A percentile compares a stretch with the other conserved stretches of the same genome.
phyloP scores from a whole-genome alignment of 1,140 invertebrate genomes.

The Drosophila setifemur region DNA sequence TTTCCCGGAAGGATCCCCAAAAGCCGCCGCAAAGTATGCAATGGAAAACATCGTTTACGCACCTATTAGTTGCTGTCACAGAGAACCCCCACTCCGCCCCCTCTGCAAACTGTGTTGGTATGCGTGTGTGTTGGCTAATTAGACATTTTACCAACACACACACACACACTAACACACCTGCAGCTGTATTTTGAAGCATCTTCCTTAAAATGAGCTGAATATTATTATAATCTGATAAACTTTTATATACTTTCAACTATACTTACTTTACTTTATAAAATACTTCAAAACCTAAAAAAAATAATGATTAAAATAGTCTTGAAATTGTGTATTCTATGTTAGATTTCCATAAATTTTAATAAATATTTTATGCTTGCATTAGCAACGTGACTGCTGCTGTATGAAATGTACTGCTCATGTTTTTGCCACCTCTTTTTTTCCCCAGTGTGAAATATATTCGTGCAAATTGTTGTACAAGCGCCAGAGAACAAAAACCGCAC shows the following conservation, averaged over 20 bases:
- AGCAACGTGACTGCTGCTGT: no score
- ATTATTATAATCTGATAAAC: no score
- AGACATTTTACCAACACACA: constrained; percentile 34
- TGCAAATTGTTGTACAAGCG: constrained; percentile 30
- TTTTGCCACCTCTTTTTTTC: neutral
- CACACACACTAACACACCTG: constrained; percentile 2
- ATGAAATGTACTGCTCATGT: neutral
- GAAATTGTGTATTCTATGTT: no score
- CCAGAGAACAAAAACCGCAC: constrained; percentile 24
- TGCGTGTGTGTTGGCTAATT: constrained; percentile 37
- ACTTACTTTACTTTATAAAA: no score
- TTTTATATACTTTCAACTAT: no score
- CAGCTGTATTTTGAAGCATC: no score
- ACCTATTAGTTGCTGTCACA: constrained; percentile 11
- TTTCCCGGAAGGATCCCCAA: neutral
- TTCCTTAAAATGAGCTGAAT: no score
- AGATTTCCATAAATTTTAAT: no score
- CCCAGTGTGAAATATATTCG: constrained; percentile 35
- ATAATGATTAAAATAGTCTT: no score
- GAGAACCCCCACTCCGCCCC: neutral
- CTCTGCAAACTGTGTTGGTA: no score
- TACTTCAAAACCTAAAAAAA: no score
- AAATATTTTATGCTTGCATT: no score
- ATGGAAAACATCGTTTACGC: constrained; percentile 35
- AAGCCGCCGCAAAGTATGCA: constrained; percentile 49